Percentiles rank a stretch among this genome's conserved stretches.
These are phyloP conservation scores for Spodoptera picta DNA, from an alignment of 2,888 invertebrate species.

Conservation along the genomic window DNA sequence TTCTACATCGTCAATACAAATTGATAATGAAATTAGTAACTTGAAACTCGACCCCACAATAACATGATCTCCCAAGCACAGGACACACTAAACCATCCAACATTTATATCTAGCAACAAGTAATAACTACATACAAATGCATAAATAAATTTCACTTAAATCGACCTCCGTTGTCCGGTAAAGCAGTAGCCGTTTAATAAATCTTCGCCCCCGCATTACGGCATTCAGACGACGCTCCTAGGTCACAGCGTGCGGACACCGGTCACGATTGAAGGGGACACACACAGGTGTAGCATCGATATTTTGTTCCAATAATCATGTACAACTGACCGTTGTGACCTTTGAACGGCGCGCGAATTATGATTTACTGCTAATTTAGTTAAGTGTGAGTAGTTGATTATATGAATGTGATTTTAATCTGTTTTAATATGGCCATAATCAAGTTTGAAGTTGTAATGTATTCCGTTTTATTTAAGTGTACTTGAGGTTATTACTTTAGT, in stretches of 20 bases:
- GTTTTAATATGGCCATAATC: conserved; percentile 22
- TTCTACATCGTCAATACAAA: no score
- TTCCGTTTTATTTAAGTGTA: no score
- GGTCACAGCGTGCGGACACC: conserved; percentile 54
- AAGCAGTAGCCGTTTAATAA: conserved; percentile 80
- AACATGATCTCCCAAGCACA: conserved; percentile 6
- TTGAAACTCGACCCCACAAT: neutral
- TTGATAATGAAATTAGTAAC: neutral
- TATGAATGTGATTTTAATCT: conserved; percentile 18
- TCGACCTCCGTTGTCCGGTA: conserved; percentile 61
- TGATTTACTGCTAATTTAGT: conserved; percentile 39
- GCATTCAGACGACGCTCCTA: conserved; percentile 49
- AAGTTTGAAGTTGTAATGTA: neutral
- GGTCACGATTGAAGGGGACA: conserved; percentile 53
- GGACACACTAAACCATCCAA: conserved; percentile 22
- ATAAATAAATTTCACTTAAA: conserved; percentile 71
- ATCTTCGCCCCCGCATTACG: conserved; percentile 76
- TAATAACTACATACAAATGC: conserved; percentile 68
- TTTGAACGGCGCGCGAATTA: conserved; percentile 36
- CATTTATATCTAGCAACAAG: conserved; percentile 44
- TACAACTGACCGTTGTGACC: conserved; percentile 47
- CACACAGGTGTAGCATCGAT: conserved; percentile 47
- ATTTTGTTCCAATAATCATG: conserved; percentile 33
- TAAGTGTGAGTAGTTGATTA: conserved; percentile 8
- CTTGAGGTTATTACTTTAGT: no score